Evolutionary conservation across 2,797 vertebrate species (phyloP).

Genomic region (Brachymystax lenok): DNA sequence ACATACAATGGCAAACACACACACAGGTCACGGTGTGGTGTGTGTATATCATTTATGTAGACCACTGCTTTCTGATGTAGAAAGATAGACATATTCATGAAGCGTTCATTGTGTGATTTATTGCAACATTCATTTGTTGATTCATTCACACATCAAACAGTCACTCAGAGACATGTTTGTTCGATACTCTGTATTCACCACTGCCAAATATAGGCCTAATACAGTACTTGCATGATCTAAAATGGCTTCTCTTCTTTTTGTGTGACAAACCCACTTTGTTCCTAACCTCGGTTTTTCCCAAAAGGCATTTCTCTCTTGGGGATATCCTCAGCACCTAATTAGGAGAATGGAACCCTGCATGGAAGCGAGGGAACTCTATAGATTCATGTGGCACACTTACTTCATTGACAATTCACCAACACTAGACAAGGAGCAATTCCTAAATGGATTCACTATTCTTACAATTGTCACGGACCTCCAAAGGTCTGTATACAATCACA

Average conservation of each 20-base stretch:
- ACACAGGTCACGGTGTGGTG: not conserved
- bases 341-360: constrained; percentile 54
- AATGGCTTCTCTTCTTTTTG: not conserved
- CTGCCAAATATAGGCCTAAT: not conserved
- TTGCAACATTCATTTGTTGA: constrained; percentile 23
- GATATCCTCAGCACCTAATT: constrained; percentile 50
- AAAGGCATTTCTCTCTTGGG: constrained; percentile 56
- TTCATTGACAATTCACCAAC: constrained; percentile 43
- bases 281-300: constrained; percentile 53
- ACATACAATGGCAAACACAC: not conserved
- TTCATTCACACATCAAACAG: constrained; percentile 44
- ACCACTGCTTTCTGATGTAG: constrained; percentile 47
- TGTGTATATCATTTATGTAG: constrained; percentile 50
- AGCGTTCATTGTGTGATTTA: constrained; percentile 40
- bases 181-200: not conserved
- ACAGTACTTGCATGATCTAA: not conserved
- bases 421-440: constrained; percentile 6
- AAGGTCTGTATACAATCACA: too few species aligned
- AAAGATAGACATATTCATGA: constrained; percentile 54
- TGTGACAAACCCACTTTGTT: constrained; percentile 22
- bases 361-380: constrained; percentile 53
- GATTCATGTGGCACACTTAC: constrained; percentile 37
- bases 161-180: constrained; percentile 2
- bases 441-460: not conserved
- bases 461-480: not conserved